phyloP scores from a whole-genome alignment of 2,113 vertebrate genomes.

The Glaucidium brasilianum region DNA sequence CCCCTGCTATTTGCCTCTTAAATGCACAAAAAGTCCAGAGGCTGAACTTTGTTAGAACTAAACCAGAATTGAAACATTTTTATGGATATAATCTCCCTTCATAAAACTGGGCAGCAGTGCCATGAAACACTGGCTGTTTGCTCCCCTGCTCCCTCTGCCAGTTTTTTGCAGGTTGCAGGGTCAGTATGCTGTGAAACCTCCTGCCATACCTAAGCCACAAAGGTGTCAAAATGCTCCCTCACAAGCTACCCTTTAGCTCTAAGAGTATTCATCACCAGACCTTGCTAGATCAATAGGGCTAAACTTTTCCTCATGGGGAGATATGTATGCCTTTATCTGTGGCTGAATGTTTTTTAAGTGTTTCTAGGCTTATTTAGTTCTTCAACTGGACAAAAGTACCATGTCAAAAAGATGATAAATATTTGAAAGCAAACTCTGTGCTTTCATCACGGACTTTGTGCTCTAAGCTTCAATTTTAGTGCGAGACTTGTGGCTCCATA shows the following conservation, averaged over 20 bases:
- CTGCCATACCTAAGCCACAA: background rate
- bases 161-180: background rate
- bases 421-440: background rate
- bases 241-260: background rate
- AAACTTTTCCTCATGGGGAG: background rate
- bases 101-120: background rate
- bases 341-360: background rate
- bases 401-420: background rate
- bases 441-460: background rate
- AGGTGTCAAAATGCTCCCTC: background rate
- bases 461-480: background rate
- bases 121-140: background rate
- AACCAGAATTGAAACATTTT: background rate
- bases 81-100: background rate
- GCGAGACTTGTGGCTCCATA: background rate
- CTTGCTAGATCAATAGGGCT: background rate
- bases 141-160: background rate
- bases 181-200: background rate
- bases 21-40: background rate
- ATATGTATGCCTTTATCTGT: background rate
- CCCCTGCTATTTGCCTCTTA: background rate
- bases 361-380: conserved; percentile 18
- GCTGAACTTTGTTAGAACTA: background rate
- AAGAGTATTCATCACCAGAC: background rate
- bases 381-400: background rate